These are phyloP conservation scores for Tetropium fuscum DNA, from an alignment of 2,888 invertebrate genomes.

Conservation along the genomic window DNA sequence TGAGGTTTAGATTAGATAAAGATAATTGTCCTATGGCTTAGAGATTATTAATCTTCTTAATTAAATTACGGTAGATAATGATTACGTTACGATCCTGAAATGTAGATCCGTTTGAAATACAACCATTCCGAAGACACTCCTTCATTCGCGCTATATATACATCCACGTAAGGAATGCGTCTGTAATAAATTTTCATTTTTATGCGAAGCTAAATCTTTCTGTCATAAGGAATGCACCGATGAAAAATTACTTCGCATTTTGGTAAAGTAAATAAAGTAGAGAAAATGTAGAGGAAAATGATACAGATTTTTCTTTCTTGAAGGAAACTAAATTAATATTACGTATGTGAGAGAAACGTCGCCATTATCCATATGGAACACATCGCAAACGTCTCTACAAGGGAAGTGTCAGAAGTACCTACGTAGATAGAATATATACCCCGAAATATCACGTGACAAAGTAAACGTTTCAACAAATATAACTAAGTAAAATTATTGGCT, in stretches of 20 bases:
- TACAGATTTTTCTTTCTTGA: slow-evolving; percentile 51
- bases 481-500: no score
- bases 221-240: slow-evolving; percentile 52
- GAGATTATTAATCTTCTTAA: no score
- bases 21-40: no score
- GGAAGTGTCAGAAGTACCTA: no score
- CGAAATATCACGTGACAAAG: no score
- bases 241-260: slow-evolving; percentile 50
- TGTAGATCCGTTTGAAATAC: not conserved
- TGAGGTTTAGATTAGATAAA: no score
- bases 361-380: no score
- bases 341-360: slow-evolving; percentile 45
- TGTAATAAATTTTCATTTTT: slow-evolving; percentile 44
- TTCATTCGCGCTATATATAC: slow-evolving; percentile 14
- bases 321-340: slow-evolving; percentile 50
- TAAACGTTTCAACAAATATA: no score
- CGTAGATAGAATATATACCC: no score
- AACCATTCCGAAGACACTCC: slow-evolving; percentile 1
- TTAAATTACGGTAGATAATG: no score
- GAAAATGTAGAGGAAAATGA: slow-evolving; percentile 49
- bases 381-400: no score
- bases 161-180: slow-evolving; percentile 5
- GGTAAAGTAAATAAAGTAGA: slow-evolving; percentile 51
- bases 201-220: slow-evolving; percentile 46
- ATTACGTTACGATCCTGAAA: no score